Evolutionary conservation across 2,888 invertebrate genomes (phyloP), one percentile per base, ranked within the genome.

Genomic region (Eurois occulta): DNA sequence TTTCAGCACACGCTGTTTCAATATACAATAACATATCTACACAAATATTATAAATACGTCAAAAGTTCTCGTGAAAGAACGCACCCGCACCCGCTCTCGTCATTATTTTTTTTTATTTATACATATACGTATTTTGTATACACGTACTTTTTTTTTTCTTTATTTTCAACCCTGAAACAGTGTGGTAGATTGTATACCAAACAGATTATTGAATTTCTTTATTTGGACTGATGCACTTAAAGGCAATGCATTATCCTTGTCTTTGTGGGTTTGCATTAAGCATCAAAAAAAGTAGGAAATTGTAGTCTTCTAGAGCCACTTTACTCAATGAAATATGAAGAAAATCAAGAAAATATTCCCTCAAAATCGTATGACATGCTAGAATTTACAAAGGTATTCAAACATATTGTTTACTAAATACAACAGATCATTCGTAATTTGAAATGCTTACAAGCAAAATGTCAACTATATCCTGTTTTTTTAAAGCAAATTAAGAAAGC

Each of bases 11-110:
- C 86, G 90, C 90, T 90, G 89, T 85, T 84, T 85, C 62, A 64
- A 75, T 43, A 55, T 55, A 62, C 13, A 62, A 43, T 60, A 52
- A 60, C 55, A 35, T 62, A 32, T 18, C 6, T 24, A 43, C 32
- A 43, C 43, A 32, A 38, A 55, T 46, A 38, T 60, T 28, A 38
- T 10, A 41, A 60, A 60, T n/a, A 69, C 32, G 28, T 71, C 82
- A 55, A 65, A 72, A 65, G 41, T 62, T 73, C n/a, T 77, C 78
- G 78, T 86, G 75, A 81, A 87, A 85, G 90, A 90, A 94, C 92
- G 92, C 91, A 93, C 92, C 91, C 93, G 93, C 92, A 93, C 91
- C 92, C 88, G 91, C 81, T 86, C 80, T 86, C 72, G 73, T 24
- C n/a, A 41, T 46, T 41, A n/a, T n/a, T 28, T 32, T 35, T 24